These are phyloP conservation scores for Antheraea pernyi DNA, from an alignment of 1,140 invertebrate genomes.

Conservation along the genomic window DNA sequence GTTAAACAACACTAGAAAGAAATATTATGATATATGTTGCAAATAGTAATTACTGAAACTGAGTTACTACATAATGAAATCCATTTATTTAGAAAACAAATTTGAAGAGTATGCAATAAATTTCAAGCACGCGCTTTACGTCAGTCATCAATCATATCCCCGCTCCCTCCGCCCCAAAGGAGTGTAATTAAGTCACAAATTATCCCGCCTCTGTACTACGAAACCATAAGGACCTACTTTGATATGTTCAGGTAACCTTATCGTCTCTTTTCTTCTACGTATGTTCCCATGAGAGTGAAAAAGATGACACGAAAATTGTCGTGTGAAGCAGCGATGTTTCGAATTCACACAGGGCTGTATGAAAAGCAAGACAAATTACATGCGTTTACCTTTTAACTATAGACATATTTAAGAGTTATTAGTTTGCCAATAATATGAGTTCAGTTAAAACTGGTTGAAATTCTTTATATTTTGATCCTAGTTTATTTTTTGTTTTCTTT, in stretches of 20 bases:
- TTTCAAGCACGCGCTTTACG: constrained; percentile 16
- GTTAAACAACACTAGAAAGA: too few species aligned
- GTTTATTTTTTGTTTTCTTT: too few species aligned
- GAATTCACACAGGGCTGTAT: too few species aligned
- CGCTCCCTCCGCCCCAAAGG: neutral
- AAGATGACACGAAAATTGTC: neutral
- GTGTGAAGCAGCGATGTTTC: too few species aligned
- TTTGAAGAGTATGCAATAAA: constrained; percentile 19
- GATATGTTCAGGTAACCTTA: neutral
- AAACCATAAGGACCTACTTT: too few species aligned
- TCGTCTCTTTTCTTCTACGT: neutral
- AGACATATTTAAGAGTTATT: too few species aligned
- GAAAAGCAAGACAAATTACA: neutral
- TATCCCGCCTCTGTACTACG: constrained; percentile 17
- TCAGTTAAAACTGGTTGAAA: too few species aligned
- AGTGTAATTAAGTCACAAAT: constrained; percentile 39
- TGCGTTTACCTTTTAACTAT: neutral
- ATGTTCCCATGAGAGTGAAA: neutral
- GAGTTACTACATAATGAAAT: constrained; percentile 7
- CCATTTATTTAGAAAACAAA: neutral
- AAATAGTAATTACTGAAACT: too few species aligned
- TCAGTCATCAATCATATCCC: constrained; percentile 34
- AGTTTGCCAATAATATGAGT: too few species aligned
- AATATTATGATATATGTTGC: too few species aligned
- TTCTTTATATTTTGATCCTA: too few species aligned